These are phyloP conservation scores for Crambe crambe DNA, from an alignment of 37 sponge, comb jelly and placozoan genomes.

Conservation along the genomic window DNA sequence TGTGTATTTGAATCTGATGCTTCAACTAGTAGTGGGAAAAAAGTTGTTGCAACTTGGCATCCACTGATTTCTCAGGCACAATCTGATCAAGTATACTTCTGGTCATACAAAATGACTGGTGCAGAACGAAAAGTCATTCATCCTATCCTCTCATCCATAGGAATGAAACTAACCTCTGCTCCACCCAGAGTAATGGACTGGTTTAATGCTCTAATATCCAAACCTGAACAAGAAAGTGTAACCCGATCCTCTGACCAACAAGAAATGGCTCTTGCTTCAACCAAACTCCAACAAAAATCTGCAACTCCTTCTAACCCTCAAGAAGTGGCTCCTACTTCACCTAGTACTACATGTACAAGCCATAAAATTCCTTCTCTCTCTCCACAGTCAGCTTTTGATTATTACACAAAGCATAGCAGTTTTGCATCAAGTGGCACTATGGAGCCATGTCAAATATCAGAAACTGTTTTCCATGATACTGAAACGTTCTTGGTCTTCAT, in stretches of 20 bases:
- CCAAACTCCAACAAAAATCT: no score
- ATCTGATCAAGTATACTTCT: not conserved
- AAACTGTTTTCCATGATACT: not conserved
- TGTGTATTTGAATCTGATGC: not conserved
- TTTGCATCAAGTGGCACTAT: not conserved
- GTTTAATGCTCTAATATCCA: slow-evolving; percentile 10
- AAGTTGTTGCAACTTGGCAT: not conserved
- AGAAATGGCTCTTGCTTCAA: no score
- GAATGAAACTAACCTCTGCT: slow-evolving; percentile 49
- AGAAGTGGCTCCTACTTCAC: no score
- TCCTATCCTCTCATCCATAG: slow-evolving; percentile 22
- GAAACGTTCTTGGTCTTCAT: not conserved
- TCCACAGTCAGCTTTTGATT: not conserved
- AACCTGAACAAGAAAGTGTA: no score
- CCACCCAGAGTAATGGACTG: slow-evolving; percentile 13
- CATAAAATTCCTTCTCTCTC: not conserved
- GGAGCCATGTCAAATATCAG: not conserved
- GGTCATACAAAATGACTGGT: not conserved
- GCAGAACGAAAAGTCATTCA: not conserved
- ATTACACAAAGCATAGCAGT: not conserved
- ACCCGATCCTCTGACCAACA: no score
- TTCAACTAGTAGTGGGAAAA: not conserved
- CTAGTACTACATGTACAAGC: not conserved
- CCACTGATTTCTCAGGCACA: not conserved
- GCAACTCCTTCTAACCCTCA: not conserved